Conservation (phyloP, 2,113 vertebrate species). For the Alexandromys fortis region DNA sequence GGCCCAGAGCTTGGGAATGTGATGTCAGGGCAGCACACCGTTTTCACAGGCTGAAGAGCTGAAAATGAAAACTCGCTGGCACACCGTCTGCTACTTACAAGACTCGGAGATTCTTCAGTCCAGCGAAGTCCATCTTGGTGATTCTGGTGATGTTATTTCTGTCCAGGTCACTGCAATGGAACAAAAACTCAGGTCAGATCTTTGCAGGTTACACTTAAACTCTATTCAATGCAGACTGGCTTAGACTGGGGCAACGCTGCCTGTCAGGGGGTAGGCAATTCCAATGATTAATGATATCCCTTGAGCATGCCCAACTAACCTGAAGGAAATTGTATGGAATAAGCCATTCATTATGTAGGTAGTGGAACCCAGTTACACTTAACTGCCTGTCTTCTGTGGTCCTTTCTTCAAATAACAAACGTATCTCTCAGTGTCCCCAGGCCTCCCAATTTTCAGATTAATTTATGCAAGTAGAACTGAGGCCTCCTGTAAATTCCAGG, state of each 20-base stretch:
- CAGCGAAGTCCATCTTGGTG: conserved; percentile 95
- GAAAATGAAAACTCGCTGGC: neutral
- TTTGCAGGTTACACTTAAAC: conserved; percentile 39
- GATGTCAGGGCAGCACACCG: neutral
- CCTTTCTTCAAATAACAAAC: conserved; percentile 20
- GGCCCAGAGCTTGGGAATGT: neutral
- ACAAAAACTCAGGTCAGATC: conserved; percentile 58
- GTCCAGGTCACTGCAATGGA: conserved; percentile 93
- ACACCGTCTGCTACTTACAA: conserved; percentile 90
- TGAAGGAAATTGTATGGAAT: conserved; percentile 48
- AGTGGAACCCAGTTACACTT: conserved; percentile 17
- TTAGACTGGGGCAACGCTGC: conserved; percentile 6
- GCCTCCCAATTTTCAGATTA: neutral
- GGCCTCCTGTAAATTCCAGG: neutral
- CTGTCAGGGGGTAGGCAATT: conserved; percentile 60
- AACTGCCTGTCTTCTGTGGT: conserved; percentile 38
- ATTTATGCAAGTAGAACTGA: neutral
- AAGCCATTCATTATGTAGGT: conserved; percentile 50
- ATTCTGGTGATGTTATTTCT: conserved; percentile 98
- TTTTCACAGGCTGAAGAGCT: conserved; percentile 3
- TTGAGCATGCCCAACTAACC: conserved; percentile 42
- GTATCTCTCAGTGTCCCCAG: neutral
- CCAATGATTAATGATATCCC: conserved; percentile 52
- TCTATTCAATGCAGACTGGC: conserved; percentile 37
- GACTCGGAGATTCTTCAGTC: conserved; percentile 97